Conservation (phyloP, 92 coral and sea anemone genomes). For the Actinostola sp. region DNA sequence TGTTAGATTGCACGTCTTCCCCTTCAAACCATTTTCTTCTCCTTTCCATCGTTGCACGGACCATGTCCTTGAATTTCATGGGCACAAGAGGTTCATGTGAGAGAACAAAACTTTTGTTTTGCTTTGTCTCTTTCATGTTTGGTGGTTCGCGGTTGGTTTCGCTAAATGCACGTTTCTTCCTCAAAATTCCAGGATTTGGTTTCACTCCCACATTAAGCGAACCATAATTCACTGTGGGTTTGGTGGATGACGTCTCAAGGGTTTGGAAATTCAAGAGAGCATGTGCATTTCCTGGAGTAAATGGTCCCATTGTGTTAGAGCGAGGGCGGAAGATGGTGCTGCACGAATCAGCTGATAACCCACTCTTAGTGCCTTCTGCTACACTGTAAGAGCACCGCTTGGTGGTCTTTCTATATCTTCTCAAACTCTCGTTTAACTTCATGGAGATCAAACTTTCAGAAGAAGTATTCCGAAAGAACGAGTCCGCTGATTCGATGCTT, state of each 20-base stretch:
- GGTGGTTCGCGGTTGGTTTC: neutral
- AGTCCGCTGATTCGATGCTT: conserved; percentile 10
- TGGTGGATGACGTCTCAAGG: conserved; percentile 5
- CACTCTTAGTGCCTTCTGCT: conserved; percentile 7
- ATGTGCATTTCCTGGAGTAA: neutral
- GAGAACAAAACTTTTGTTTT: conserved; percentile 15
- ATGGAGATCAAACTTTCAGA: conserved; percentile 20
- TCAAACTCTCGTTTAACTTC: conserved; percentile 6
- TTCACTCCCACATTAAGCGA: conserved; percentile 9
- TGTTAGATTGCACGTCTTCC: neutral
- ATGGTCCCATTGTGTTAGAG: conserved; percentile 13
- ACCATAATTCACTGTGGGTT: conserved; percentile 12
- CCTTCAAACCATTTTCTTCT: conserved; percentile 50
- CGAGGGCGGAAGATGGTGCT: conserved; percentile 27
- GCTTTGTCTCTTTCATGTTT: neutral
- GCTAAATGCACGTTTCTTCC: neutral
- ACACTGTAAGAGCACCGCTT: conserved; percentile 25
- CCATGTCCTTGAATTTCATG: conserved; percentile 18
- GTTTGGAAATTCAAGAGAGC: conserved; percentile 25
- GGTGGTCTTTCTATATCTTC: conserved; percentile 6
- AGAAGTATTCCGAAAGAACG: neutral
- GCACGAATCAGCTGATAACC: neutral
- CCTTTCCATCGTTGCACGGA: conserved; percentile 30
- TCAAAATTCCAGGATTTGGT: conserved; percentile 17
- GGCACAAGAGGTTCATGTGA: conserved; percentile 24